Evolutionary conservation across 2,888 invertebrate genomes (phyloP).

Genomic region (Digitonthophagus gazella): DNA sequence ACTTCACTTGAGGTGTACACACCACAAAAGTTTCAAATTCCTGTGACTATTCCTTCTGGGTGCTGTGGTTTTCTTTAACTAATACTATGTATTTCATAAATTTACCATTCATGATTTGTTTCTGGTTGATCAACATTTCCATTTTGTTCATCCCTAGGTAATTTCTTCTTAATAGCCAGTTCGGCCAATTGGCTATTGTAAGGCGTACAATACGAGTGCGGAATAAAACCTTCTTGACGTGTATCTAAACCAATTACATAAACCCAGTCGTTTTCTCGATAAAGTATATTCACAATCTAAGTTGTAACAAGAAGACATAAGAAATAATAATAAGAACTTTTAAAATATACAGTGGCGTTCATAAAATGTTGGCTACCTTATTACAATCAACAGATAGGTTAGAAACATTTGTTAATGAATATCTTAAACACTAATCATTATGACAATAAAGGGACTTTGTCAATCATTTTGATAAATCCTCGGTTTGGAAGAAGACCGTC

Average conservation of each 20-base stretch:
- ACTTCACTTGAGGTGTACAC: no score
- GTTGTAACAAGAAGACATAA: constrained; percentile 38
- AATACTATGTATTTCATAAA: constrained; percentile 18
- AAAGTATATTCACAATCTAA: constrained; percentile 86
- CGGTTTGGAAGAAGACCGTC: no score
- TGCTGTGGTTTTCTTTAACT: no score
- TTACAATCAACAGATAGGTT: neutral
- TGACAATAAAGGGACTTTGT: no score
- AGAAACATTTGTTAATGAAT: neutral
- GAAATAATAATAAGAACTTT: neutral
- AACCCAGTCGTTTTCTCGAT: constrained; percentile 96
- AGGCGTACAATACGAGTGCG: constrained; percentile 90
- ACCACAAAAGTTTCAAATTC: no score
- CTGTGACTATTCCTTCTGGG: no score
- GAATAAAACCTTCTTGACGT: constrained; percentile 90
- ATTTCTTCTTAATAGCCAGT: constrained; percentile 80
- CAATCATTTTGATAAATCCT: no score
- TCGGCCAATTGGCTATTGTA: constrained; percentile 77
- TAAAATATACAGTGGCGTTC: neutral
- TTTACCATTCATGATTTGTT: constrained; percentile 59
- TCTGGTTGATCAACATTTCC: constrained; percentile 58
- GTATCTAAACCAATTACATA: constrained; percentile 91
- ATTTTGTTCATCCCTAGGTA: constrained; percentile 66
- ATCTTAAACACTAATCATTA: no score
- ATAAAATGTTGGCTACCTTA: neutral